Evolutionary conservation across 2,797 vertebrate species (phyloP), one percentile per base, ranked within the genome.

Genomic region (Carcharodon carcharias): DNA sequence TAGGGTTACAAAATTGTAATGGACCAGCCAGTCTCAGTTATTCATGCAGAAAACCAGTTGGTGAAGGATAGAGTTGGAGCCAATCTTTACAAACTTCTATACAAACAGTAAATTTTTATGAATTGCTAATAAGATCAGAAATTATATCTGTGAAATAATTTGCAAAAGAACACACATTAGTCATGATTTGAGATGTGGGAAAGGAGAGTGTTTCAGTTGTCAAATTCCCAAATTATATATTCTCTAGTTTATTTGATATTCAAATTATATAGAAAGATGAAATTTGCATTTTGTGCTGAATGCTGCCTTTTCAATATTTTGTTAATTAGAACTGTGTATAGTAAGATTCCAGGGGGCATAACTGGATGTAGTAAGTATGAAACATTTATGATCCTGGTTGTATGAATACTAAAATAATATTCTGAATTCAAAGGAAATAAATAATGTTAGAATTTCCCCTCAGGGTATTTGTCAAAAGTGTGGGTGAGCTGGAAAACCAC

Each of bases 361-460:
- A 92, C 6, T 92, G n/a, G 35, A 65, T 40, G 61, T 63, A 92
- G 8, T 65, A 63, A 63, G 58, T 65, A 63, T 65, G 35, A 65
- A 92, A 92, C 35, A 92, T 92, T 92, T 65, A 92, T 92, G 89
- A 16, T 40, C 35, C 61, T 92, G 14, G 35, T 23, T 93, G n/a
- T 21, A 67, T 93, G 91, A 93, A 93, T 40, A 45, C 61, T 67
- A 67, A 92, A 93, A 93, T 67, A 26, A 93, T 63, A 67, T 45
- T 8, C n/a, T 45, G n/a, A 93, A 67, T 40, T 93, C 35, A 91
- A n/a, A 61, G 58, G 35, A 63, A 92, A 63, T 63, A 93, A 45
- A 45, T 67, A 93, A 67, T 26, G 63, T 45, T n/a, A 67, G 91
- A 65, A 67, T 4, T 93, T 40, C 61, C 56, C 63, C n/a, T 67